A percentile compares a stretch with the other conserved stretches of the same genome.
These are phyloP conservation scores for Jacana jacana DNA, from an alignment of 2,113 vertebrate genomes.

Conservation along the genomic window DNA sequence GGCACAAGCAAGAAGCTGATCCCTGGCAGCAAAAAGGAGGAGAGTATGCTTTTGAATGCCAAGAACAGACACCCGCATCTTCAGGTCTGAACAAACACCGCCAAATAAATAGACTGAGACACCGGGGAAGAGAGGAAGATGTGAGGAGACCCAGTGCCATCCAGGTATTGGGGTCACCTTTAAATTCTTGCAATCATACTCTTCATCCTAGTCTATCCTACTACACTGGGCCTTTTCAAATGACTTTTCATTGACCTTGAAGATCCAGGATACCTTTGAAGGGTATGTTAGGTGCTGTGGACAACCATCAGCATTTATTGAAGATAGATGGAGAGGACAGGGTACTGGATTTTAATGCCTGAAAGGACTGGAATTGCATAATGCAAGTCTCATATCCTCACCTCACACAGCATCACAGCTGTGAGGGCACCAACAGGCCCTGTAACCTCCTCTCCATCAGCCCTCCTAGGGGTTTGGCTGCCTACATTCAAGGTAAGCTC, in stretches of 20 bases:
- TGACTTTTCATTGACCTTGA: not conserved
- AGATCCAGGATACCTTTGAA: not conserved
- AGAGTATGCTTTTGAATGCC: not conserved
- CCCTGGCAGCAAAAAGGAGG: not conserved
- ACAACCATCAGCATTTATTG: not conserved
- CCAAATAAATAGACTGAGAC: not conserved
- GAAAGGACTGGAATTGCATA: not conserved
- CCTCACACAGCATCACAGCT: not conserved
- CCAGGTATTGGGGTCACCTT: not conserved
- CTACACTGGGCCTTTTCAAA: not conserved
- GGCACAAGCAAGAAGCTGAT: not conserved
- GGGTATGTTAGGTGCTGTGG: not conserved
- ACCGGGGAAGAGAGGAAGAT: not conserved
- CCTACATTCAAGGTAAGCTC: not conserved
- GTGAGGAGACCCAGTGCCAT: not conserved
- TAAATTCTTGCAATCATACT: not conserved
- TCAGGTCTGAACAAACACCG: not conserved
- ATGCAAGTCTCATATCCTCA: not conserved
- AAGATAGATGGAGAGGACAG: not conserved
- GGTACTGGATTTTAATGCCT: not conserved
- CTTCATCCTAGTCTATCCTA: not conserved
- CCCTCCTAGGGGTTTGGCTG: not conserved
- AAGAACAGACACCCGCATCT: not conserved
- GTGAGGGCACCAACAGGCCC: not conserved
- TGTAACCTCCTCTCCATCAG: not conserved